Base-by-base conservation (phyloP, 2,113 vertebrate species). In the Edolisoma coerulescens region DNA sequence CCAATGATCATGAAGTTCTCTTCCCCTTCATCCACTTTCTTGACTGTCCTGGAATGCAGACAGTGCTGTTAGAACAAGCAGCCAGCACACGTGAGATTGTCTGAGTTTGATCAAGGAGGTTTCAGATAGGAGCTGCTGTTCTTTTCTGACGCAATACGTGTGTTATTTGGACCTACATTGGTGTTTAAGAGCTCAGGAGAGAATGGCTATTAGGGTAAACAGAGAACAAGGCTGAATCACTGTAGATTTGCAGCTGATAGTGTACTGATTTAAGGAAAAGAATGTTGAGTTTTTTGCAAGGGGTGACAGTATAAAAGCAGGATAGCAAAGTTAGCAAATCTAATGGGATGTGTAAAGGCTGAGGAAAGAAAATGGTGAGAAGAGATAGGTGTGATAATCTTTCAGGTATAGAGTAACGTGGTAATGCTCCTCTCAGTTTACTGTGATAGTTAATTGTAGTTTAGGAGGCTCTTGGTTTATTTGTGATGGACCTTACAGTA, bases 201-300 rank as follows among this genome's bases (percentile, higher is more conserved):
- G 32, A 96, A 73, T 47, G 30, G 10, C 45, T 91, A 6, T 95
- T 82, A 83, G 33, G 41, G 65, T 83, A 88, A 94, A 82, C 28
- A 78, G 53, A 89, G 68, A 89, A 27, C 75, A 90, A 88, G 59
- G 32, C 27, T 74, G 71, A 93, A 92, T 84, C 60, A 50, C 41
- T 61, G 57, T 2, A 1, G 80, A 68, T 94, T 94, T 93, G 69
- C 42, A 89, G 71, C 33, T 93, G 90, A 95, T 93, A 61, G 39
- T 49, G 22, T 94, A 93, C 65, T 80, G 96, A 95, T 96, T 96
- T 95, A 92, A 82, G 45, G 69, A 93, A 93, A 96, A 94, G 23
- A 77, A 74, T 67, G 47, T 59, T 86, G 86, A 91, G 94, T 89
- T 91, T 87, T 84, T 90, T 96, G 78, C 78, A 69, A 68, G 67